These are phyloP conservation scores for Pterocles orientalis DNA, from an alignment of 2,113 vertebrate species.

Conservation along the genomic window DNA sequence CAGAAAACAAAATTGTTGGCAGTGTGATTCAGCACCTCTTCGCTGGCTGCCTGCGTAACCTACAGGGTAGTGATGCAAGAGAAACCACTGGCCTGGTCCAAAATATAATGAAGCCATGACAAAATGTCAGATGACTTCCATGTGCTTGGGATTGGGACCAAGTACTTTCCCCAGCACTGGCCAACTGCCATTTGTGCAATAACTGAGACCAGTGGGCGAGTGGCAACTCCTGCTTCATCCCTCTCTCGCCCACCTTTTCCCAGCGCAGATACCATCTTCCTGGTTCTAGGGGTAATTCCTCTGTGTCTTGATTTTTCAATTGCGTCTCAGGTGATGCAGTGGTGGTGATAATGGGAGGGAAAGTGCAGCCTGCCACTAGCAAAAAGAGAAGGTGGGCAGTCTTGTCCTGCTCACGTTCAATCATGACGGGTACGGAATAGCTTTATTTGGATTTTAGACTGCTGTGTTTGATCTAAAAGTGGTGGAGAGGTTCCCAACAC, in stretches of 20 bases:
- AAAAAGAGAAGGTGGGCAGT: neutral
- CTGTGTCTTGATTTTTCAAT: neutral
- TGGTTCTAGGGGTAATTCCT: constrained; percentile 52
- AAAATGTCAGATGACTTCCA: constrained; percentile 58
- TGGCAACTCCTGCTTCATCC: neutral
- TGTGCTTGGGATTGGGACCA: neutral
- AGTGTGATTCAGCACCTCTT: neutral
- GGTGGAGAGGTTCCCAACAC: neutral
- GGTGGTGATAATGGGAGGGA: neutral
- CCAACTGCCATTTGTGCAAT: neutral
- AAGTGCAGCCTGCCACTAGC: neutral
- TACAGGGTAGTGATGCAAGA: constrained; percentile 27
- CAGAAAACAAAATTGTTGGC: neutral
- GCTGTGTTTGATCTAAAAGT: neutral
- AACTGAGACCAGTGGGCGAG: neutral
- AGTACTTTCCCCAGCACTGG: constrained; percentile 5
- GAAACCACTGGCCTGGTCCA: neutral
- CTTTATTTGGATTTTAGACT: neutral
- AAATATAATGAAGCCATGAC: constrained; percentile 10
- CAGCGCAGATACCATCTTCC: constrained; percentile 37
- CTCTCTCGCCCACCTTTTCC: neutral
- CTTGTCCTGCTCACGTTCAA: neutral
- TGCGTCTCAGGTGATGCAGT: neutral
- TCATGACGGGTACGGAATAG: neutral
- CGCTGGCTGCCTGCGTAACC: neutral